phyloP scores from a whole-genome alignment of 2,113 vertebrate species.

The Syrrhaptes paradoxus region DNA sequence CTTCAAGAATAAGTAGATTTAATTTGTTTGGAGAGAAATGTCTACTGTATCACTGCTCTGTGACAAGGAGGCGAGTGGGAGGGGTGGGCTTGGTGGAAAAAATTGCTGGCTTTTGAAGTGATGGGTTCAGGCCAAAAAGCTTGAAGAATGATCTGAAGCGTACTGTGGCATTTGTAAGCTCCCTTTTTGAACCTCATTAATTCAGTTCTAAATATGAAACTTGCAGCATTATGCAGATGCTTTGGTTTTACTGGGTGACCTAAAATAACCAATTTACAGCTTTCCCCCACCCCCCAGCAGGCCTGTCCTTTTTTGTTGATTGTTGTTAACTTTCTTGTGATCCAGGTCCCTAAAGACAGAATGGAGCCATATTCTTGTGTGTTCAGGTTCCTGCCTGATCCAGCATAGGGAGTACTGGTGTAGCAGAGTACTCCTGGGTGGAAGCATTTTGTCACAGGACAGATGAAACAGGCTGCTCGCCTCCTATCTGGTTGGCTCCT shows the following conservation, averaged over 20 bases:
- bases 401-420: not conserved
- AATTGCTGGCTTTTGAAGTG: not conserved
- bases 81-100: not conserved
- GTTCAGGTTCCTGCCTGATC: not conserved
- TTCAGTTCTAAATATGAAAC: not conserved
- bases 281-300: not conserved
- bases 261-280: not conserved
- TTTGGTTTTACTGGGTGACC: slow-evolving; percentile 8
- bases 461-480: not conserved
- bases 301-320: not conserved
- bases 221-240: not conserved
- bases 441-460: not conserved
- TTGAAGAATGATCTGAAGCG: not conserved
- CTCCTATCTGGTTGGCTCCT: not conserved
- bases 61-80: not conserved
- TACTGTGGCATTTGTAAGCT: not conserved
- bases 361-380: not conserved
- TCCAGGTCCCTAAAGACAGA: not conserved
- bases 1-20: not conserved
- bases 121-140: not conserved
- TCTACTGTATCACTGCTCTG: not conserved
- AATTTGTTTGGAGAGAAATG: not conserved
- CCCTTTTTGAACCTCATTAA: not conserved
- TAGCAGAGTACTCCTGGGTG: not conserved
- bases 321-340: not conserved